Base-by-base conservation (phyloP, 1,140 invertebrate species). In the Drosophila simulans region DNA sequence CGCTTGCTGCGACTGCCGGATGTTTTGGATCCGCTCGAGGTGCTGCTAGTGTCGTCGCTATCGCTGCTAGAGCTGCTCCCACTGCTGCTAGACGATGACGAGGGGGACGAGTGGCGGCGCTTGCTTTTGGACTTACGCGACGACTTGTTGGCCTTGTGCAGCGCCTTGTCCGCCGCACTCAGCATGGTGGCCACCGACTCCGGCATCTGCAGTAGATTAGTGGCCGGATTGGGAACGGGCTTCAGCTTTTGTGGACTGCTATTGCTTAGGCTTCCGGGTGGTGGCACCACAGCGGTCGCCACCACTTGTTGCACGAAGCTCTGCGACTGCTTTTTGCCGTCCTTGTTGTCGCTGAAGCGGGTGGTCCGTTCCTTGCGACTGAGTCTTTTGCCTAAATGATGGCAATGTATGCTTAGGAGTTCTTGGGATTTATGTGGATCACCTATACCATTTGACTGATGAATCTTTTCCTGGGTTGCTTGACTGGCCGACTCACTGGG, bases 301-400 rank as follows among this genome's bases (percentile, higher is more conserved):
- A 78, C 71, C 37, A 91, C 76, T 43, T 91, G 83, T 31, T 73
- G 76, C 0, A 90, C 73, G 55, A 74, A 91, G n/a, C 53, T 77
- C 10, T 55, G 74, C 5, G 69, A 37, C 34, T 43, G 35, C n/a
- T 66, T 68, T 63, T 90, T 92, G 12, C 80, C 74, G 17, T 92
- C 91, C 51, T 92, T 91, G 25, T 91, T 91, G 71, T 92, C 91
- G 58, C 91, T 92, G 25, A 92, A 92, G 11, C 91, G 85, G 0
- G 91, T 91, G 5, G 86, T 91, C 1, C 91, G 75, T 51, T 92
- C 91, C 46, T 81, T 91, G 5, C 85, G 85, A 17, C 80, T 91
- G 5, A 68, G 70, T 0, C 91, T 77, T 68, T 92, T 92, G 11
- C 88, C 86, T 82, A 37, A 13, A 11, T 10, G 3, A 12, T 4